Conservation (phyloP, 2,113 vertebrate genomes). For the Antigone vipio region DNA sequence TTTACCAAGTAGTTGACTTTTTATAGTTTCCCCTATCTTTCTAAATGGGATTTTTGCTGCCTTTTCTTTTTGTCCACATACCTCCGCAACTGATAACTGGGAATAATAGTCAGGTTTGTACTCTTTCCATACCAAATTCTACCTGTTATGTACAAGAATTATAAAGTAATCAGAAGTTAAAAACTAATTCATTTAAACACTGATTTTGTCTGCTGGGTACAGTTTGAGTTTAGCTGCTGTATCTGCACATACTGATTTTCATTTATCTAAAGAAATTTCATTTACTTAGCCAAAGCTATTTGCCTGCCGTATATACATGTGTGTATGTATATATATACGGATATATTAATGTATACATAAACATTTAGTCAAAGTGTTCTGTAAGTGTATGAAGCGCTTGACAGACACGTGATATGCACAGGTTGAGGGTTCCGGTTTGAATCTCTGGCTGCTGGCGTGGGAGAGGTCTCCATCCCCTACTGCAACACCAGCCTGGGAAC, state of each 20-base stretch:
- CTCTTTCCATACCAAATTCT: not conserved
- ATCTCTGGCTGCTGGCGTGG: not conserved
- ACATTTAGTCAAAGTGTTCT: not conserved
- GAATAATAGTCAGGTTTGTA: not conserved
- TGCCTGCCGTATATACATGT: not conserved
- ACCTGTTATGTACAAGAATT: not conserved
- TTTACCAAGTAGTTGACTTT: not conserved
- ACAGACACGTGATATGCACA: not conserved
- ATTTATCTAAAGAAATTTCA: not conserved
- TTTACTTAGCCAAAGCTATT: not conserved
- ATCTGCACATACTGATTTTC: not conserved
- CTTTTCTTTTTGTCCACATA: not conserved
- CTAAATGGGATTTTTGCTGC: not conserved
- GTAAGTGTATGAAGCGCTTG: not conserved
- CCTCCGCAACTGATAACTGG: fast-evolving
- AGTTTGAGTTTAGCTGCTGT: not conserved
- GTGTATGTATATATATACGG: not conserved
- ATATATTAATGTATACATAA: not conserved
- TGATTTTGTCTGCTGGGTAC: not conserved
- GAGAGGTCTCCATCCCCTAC: not conserved
- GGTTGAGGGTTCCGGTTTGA: not conserved
- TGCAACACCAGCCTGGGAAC: not conserved
- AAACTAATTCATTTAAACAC: not conserved
- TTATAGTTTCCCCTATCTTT: not conserved
- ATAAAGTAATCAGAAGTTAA: not conserved